Evolutionary conservation across 2,113 vertebrate genomes (phyloP).

Genomic region (Varanus salvator): DNA sequence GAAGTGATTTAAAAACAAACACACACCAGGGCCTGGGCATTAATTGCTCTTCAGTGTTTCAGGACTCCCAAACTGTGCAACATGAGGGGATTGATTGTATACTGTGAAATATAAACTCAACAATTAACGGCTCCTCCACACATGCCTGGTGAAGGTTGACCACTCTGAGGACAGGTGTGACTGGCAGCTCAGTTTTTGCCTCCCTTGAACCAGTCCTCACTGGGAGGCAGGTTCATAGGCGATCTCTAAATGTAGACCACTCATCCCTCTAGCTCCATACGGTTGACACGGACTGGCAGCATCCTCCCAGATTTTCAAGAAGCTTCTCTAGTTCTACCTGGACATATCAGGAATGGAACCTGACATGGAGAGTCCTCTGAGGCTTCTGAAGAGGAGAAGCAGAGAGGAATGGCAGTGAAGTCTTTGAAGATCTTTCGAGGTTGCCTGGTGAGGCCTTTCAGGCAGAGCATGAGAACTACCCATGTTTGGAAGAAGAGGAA

Average conservation of each 20-base stretch:
- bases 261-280: too few species aligned
- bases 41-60: constrained; percentile 14
- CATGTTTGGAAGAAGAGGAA: too few species aligned
- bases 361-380: too few species aligned
- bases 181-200: neutral
- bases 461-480: too few species aligned
- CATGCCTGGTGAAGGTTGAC: neutral
- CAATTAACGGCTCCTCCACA: neutral
- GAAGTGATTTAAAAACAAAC: neutral
- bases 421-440: too few species aligned
- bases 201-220: neutral
- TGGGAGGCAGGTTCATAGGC: neutral
- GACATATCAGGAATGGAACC: too few species aligned
- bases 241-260: neutral
- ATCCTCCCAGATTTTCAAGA: too few species aligned
- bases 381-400: too few species aligned
- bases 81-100: neutral
- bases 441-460: too few species aligned
- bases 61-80: neutral
- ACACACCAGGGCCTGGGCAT: neutral
- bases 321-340: too few species aligned
- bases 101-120: neutral
- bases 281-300: too few species aligned
- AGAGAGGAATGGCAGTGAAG: too few species aligned
- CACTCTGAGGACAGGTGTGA: neutral